Evolutionary conservation across 2,888 invertebrate species (phyloP).

Genomic region (Agriopis aurantiaria): DNA sequence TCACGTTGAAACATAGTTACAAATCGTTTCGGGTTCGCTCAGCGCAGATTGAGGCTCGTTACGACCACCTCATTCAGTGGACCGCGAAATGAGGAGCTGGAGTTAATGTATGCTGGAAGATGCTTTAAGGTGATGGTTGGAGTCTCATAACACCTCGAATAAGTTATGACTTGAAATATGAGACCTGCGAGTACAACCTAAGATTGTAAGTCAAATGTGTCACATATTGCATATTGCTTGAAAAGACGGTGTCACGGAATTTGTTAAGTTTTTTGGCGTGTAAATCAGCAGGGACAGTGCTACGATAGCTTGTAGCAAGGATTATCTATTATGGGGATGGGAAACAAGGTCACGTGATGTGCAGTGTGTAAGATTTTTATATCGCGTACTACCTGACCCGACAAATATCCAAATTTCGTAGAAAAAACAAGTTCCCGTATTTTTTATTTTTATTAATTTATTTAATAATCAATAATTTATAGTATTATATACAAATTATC

Average conservation of each 20-base stretch:
- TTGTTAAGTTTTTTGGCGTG: neutral
- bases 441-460: too few relatives aligned
- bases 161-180: constrained; percentile 8
- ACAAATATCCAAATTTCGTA: too few relatives aligned
- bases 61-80: constrained; percentile 25
- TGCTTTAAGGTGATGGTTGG: constrained; percentile 7
- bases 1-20: constrained; percentile 37
- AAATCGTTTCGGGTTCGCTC: constrained; percentile 38
- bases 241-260: neutral
- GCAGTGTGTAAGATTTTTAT: too few relatives aligned
- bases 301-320: too few relatives aligned
- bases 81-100: constrained; percentile 27
- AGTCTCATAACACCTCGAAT: constrained; percentile 5
- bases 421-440: too few relatives aligned
- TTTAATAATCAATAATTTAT: too few relatives aligned
- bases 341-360: too few relatives aligned
- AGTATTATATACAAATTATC: too few relatives aligned
- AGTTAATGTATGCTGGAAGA: constrained; percentile 20
- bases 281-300: too few relatives aligned
- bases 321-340: too few relatives aligned
- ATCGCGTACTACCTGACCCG: too few relatives aligned
- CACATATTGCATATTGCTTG: neutral
- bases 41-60: constrained; percentile 28
- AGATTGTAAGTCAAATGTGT: neutral
- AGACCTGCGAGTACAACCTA: neutral